Evolutionary conservation across 2,888 invertebrate species (phyloP).

Genomic region (Dusona sp.): DNA sequence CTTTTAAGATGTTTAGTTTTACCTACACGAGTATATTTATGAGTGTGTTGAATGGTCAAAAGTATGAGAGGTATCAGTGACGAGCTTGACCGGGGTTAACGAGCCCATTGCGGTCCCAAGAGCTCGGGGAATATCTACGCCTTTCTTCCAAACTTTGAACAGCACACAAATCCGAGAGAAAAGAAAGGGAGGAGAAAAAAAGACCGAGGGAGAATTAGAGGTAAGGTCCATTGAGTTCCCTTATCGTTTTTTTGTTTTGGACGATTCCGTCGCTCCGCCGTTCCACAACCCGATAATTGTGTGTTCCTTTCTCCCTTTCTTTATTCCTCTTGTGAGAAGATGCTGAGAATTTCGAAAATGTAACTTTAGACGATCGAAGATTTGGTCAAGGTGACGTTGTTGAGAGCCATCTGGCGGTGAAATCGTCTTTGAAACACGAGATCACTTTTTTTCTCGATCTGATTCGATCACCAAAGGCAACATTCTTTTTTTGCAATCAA

Average conservation of each 20-base stretch:
- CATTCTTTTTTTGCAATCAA: slow-evolving; percentile 49
- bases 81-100: slow-evolving; percentile 65
- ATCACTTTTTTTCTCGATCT: slow-evolving; percentile 62
- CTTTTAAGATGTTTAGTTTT: neutral
- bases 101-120: slow-evolving; percentile 61
- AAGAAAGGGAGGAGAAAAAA: slow-evolving; percentile 6
- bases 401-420: slow-evolving; percentile 81
- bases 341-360: slow-evolving; percentile 72
- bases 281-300: slow-evolving; percentile 36
- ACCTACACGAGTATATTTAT: neutral
- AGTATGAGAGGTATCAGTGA: slow-evolving; percentile 55
- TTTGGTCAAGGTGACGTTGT: slow-evolving; percentile 79
- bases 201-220: slow-evolving; percentile 34
- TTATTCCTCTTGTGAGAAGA: slow-evolving; percentile 60
- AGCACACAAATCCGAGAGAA: slow-evolving; percentile 2
- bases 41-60: slow-evolving; percentile 19
- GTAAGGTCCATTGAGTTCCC: slow-evolving; percentile 44
- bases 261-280: slow-evolving; percentile 40
- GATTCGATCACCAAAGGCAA: slow-evolving; percentile 23
- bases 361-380: slow-evolving; percentile 82
- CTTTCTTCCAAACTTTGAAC: slow-evolving; percentile 39
- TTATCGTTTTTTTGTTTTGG: slow-evolving; percentile 48
- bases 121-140: slow-evolving; percentile 46
- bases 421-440: slow-evolving; percentile 83
- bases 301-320: slow-evolving; percentile 46